phyloP scores from a whole-genome alignment of 2,113 vertebrate species.

The Brachyhypopomus occidentalis region DNA sequence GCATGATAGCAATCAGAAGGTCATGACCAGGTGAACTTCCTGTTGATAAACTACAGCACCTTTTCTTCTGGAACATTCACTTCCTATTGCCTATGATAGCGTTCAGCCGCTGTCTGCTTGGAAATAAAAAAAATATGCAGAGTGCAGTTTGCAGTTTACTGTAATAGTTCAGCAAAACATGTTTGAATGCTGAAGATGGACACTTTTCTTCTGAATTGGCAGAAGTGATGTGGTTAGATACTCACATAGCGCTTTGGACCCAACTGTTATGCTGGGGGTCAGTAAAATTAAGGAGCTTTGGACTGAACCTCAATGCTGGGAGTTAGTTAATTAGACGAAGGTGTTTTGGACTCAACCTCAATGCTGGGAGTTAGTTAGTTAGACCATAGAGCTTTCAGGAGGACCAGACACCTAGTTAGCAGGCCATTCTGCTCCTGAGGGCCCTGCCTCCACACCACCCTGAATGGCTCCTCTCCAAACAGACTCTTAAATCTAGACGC shows the following conservation, averaged over 20 bases:
- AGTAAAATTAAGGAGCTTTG: conserved; percentile 32
- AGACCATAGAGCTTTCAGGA: conserved; percentile 28
- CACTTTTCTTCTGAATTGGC: no score
- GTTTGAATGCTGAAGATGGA: no score
- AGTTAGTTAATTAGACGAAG: no score
- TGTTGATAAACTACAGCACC: conserved; percentile 59
- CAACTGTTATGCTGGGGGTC: conserved; percentile 53
- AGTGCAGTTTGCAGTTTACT: no score
- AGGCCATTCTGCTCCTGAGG: conserved; percentile 20
- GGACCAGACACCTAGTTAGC: conserved; percentile 33
- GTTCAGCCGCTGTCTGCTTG: no score
- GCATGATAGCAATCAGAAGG: conserved; percentile 1
- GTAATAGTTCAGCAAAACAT: no score
- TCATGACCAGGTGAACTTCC: conserved; percentile 31
- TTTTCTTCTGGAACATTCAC: conserved; percentile 33
- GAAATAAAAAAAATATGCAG: no score
- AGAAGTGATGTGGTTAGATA: no score
- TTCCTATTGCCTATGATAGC: conserved; percentile 38
- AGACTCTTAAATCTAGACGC: conserved; percentile 62
- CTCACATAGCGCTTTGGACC: no score
- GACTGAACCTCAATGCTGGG: no score
- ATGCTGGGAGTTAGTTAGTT: no score
- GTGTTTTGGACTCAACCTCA: no score
- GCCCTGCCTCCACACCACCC: background rate
- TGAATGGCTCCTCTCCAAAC: conserved; percentile 61